phyloP scores from a whole-genome alignment of 2,888 invertebrate genomes.

The Andrena camellia region DNA sequence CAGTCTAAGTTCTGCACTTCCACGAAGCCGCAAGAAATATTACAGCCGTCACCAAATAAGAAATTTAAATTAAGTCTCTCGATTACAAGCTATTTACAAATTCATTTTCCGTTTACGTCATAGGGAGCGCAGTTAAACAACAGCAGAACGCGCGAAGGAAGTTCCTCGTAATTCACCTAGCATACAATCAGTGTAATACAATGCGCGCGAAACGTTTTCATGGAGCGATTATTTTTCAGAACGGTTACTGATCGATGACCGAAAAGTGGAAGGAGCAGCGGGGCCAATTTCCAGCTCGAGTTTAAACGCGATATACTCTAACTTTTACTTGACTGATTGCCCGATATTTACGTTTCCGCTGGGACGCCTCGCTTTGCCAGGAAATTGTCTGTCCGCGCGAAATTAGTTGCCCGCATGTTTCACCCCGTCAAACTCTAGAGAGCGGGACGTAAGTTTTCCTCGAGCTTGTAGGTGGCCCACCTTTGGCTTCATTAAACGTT shows the following conservation, averaged over 20 bases:
- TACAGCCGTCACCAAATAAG: no score
- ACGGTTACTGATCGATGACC: neutral
- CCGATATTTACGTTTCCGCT: neutral
- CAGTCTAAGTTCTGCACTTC: no score
- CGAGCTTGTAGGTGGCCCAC: neutral
- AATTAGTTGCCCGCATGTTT: slow-evolving; percentile 20
- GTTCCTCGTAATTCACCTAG: no score
- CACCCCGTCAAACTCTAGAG: neutral
- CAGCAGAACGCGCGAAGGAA: no score
- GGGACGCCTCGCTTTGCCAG: neutral
- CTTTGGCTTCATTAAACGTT: neutral
- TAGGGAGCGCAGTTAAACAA: no score
- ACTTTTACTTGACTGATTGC: neutral
- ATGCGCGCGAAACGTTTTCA: no score
- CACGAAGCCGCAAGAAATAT: no score
- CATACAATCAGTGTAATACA: no score
- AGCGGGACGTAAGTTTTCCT: neutral
- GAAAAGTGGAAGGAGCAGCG: neutral
- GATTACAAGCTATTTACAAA: no score
- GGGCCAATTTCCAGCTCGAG: no score
- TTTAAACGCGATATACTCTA: neutral
- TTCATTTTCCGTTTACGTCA: no score
- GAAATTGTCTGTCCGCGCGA: slow-evolving; percentile 20
- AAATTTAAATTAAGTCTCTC: no score
- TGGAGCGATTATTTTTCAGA: neutral